These are phyloP conservation scores for Reinhardtius hippoglossoides DNA, from an alignment of 2,113 vertebrate genomes.

Conservation along the genomic window DNA sequence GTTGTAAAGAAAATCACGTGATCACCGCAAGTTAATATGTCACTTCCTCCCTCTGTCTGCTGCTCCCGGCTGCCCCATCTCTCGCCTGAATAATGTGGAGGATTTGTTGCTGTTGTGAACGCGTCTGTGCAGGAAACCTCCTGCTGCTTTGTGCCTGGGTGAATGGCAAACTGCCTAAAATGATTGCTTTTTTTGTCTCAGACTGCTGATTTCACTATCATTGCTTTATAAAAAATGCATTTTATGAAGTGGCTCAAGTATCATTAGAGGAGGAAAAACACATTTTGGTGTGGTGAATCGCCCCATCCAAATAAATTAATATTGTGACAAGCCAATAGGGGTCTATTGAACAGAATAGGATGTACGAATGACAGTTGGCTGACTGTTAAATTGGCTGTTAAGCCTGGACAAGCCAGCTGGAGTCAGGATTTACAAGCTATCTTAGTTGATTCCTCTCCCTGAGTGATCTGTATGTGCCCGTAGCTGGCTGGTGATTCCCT, in stretches of 20 bases:
- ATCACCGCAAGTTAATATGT: no score
- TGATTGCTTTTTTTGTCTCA: no score
- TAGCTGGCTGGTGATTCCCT: conserved; percentile 10
- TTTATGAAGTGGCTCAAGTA: background rate
- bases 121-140: no score
- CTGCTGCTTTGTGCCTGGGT: no score
- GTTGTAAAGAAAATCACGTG: no score
- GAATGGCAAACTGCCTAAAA: no score
- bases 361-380: conserved; percentile 17
- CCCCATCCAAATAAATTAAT: background rate
- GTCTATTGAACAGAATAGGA: conserved; percentile 7
- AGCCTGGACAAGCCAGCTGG: background rate
- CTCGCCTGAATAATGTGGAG: no score
- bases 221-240: background rate
- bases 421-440: conserved; percentile 15
- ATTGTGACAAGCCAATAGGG: background rate
- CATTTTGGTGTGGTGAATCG: background rate
- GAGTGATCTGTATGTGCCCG: conserved; percentile 11
- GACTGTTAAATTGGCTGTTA: background rate
- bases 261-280: background rate
- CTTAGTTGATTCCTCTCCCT: conserved; percentile 28
- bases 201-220: background rate
- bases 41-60: no score
- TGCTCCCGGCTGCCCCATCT: no score
- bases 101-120: no score